Evolutionary conservation across 2,797 vertebrate genomes (phyloP).

Genomic region (Simalia tracyae): DNA sequence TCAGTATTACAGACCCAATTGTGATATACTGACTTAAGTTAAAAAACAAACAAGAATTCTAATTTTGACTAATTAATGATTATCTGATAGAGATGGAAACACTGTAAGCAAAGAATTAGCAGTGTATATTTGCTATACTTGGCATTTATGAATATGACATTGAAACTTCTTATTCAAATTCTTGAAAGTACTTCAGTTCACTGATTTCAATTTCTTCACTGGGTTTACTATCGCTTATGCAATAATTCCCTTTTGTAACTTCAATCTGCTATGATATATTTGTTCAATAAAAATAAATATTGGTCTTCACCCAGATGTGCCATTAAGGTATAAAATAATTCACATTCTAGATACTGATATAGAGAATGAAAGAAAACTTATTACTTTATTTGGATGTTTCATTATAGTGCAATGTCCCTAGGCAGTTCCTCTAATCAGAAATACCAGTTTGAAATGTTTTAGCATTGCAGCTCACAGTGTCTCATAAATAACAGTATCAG

Average conservation of each 20-base stretch:
- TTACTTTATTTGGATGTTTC: not conserved
- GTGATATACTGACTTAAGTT: slow-evolving; percentile 8
- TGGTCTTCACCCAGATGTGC: slow-evolving; percentile 5
- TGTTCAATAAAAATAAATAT: slow-evolving; percentile 9
- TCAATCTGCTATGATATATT: not conserved
- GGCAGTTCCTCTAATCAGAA: not conserved
- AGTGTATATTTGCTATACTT: slow-evolving; percentile 8
- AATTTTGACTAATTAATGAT: slow-evolving; percentile 16
- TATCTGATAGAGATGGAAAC: not conserved
- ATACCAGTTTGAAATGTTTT: slow-evolving; percentile 15
- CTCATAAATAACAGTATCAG: not conserved
- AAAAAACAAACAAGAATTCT: not conserved
- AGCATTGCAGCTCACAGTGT: not conserved
- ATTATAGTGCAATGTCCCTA: slow-evolving; percentile 4
- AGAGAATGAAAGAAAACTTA: slow-evolving; percentile 12
- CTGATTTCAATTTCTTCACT: slow-evolving; percentile 5
- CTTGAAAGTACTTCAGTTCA: not conserved
- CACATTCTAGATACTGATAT: not conserved
- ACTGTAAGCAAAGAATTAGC: not conserved
- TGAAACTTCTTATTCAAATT: slow-evolving; percentile 23
- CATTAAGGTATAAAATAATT: slow-evolving; percentile 24
- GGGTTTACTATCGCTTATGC: not conserved
- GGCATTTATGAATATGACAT: slow-evolving; percentile 27
- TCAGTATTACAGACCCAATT: not conserved
- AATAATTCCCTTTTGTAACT: not conserved